Evolutionary conservation across 2,797 vertebrate genomes (phyloP).

Genomic region (Schizopygopsis malacanthus): DNA sequence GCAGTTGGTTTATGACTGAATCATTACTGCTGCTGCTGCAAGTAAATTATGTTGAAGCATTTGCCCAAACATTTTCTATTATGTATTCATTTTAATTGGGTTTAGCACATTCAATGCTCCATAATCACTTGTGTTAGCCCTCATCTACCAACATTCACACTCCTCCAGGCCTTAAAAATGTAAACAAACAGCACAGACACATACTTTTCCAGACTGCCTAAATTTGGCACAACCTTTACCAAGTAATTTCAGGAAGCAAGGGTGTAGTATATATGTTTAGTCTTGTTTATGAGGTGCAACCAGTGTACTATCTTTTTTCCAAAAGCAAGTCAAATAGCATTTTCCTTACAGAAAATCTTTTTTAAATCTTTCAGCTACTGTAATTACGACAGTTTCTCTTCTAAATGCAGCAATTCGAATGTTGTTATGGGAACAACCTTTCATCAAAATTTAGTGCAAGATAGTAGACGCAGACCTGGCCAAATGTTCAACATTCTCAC

Average conservation of each 20-base stretch:
- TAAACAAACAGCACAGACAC: neutral
- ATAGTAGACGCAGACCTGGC: neutral
- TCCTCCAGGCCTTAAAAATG: conserved; percentile 10
- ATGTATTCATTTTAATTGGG: neutral
- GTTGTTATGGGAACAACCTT: neutral
- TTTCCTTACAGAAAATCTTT: neutral
- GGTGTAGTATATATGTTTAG: neutral
- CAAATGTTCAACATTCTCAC: neutral
- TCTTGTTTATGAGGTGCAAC: neutral
- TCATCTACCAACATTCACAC: neutral
- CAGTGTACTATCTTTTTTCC: neutral
- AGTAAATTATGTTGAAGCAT: neutral
- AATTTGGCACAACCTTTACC: neutral
- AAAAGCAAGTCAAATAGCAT: neutral
- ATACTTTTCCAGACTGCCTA: neutral
- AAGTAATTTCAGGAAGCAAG: neutral
- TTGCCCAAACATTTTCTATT: neutral
- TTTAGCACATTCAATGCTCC: neutral
- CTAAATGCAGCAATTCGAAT: neutral
- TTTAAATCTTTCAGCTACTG: neutral
- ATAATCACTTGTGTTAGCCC: neutral
- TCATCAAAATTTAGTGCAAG: neutral
- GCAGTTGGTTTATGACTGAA: neutral
- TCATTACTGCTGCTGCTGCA: neutral
- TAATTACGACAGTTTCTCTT: neutral